Base-by-base conservation (phyloP, 2,888 invertebrate genomes). In the Philereme vetulata region DNA sequence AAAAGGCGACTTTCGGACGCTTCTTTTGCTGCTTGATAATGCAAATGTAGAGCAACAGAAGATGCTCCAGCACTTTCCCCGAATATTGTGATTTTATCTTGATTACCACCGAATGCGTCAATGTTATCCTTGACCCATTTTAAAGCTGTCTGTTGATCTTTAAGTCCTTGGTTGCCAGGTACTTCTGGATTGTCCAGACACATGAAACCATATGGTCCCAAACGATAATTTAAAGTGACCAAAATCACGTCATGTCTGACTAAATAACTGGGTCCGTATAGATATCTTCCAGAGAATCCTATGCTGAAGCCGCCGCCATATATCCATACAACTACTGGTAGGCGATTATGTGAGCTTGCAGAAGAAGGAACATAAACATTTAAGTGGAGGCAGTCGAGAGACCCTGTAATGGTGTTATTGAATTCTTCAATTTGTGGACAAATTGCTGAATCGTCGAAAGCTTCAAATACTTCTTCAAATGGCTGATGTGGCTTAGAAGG, bases 151-250 rank as follows among this genome's bases (percentile, higher is more conserved):
- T 72, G 52, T 65, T 86, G 86, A 62, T 87, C 87, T 61, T 85
- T 87, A 0, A 88, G 56, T 0, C 85, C 87, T 63, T 85, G 84
- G 56, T 87, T 87, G 0, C 86, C 87, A 0, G 85, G 79, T 8
- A 85, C 67, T 10, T 77, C 72, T 0, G 78, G 72, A 1, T 67
- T 78, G 35, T 81, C 76, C 0, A 86, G 67, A 55, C 85, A 85
- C 80, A 87, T 82, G 53, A 87, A 88, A 3, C 88, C 88, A 51
- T 84, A 87, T 0, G 81, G 78, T 0, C 85, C 84, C 0, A 86
- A 9, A 7, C 88, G 74, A 46, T 88, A 88, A 62, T 88, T 87
- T 0, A 86, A 33, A 3, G 83, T 81, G 0, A 88, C 82, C 42
- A 85, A 63, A 51, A 87, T 77, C 0, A 88, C 67, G 33, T 82